Conservation (phyloP, 1,140 invertebrate genomes). For the Megathymus violae region DNA sequence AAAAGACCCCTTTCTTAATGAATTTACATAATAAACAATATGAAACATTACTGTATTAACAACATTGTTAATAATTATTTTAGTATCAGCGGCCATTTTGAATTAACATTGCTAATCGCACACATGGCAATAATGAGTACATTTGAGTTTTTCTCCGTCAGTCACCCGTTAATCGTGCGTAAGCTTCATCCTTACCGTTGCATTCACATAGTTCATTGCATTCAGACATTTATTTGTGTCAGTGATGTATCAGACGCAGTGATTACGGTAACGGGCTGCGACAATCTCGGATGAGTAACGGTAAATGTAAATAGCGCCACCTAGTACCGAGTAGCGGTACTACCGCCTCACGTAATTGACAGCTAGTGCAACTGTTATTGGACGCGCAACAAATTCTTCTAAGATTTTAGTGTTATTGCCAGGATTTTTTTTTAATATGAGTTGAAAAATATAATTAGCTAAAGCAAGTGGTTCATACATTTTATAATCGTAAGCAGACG, state of each 20-base stretch:
- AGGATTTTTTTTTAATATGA: not conserved
- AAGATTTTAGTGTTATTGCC: conserved; percentile 5
- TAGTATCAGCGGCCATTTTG: not conserved
- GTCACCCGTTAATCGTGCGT: conserved; percentile 45
- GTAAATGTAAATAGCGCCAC: conserved; percentile 67
- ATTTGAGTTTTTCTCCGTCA: conserved; percentile 30
- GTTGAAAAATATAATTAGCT: no score
- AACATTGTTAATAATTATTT: no score
- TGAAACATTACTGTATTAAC: no score
- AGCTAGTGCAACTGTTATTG: conserved; percentile 51
- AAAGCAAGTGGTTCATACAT: no score
- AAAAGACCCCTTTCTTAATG: no score
- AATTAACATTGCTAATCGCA: not conserved
- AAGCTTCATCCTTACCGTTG: conserved; percentile 59
- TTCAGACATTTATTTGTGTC: conserved; percentile 57
- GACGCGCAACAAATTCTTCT: conserved; percentile 11
- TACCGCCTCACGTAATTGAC: conserved; percentile 52
- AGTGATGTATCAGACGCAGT: conserved; percentile 52
- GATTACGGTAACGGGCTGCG: conserved; percentile 66
- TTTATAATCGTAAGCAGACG: no score
- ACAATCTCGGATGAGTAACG: conserved; percentile 62
- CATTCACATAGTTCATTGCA: conserved; percentile 64
- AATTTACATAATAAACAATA: no score
- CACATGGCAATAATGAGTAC: not conserved
- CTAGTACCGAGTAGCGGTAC: conserved; percentile 74